Conservation (phyloP, 1,140 invertebrate genomes). For the Papilio polytes region DNA sequence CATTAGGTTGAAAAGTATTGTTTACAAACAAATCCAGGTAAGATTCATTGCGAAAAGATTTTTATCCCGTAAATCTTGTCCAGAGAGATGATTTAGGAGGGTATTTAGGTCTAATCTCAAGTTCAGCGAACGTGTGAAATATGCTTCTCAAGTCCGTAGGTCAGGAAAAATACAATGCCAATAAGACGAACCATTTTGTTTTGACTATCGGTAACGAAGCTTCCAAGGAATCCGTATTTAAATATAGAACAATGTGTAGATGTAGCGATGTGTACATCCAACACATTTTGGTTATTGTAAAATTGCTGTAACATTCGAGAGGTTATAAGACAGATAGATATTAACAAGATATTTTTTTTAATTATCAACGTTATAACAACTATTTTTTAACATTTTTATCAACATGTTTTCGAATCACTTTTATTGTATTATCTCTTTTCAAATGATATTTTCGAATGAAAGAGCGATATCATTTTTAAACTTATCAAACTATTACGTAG, state of each 20-base stretch:
- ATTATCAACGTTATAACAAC: neutral
- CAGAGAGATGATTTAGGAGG: neutral
- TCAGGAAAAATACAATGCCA: neutral
- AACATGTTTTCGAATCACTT: neutral
- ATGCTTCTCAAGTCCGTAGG: neutral
- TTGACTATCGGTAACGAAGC: neutral
- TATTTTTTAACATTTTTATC: neutral
- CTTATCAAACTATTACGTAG: constrained; percentile 51
- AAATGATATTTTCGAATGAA: constrained; percentile 10
- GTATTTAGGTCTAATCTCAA: neutral
- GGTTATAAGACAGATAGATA: neutral
- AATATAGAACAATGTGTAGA: neutral
- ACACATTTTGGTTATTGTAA: neutral
- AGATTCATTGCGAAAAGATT: neutral
- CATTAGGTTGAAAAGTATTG: neutral
- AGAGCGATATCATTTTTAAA: constrained; percentile 41
- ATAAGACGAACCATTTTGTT: neutral
- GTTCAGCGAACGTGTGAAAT: neutral
- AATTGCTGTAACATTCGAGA: neutral
- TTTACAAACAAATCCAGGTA: neutral
- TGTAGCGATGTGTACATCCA: neutral
- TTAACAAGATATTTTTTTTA: no score
- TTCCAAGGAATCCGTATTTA: constrained; percentile 15
- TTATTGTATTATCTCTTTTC: neutral
- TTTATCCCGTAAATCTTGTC: neutral